Evolutionary conservation across 2,113 vertebrate species (phyloP).

Genomic region (Sinocyclocheilus anshuiensis): DNA sequence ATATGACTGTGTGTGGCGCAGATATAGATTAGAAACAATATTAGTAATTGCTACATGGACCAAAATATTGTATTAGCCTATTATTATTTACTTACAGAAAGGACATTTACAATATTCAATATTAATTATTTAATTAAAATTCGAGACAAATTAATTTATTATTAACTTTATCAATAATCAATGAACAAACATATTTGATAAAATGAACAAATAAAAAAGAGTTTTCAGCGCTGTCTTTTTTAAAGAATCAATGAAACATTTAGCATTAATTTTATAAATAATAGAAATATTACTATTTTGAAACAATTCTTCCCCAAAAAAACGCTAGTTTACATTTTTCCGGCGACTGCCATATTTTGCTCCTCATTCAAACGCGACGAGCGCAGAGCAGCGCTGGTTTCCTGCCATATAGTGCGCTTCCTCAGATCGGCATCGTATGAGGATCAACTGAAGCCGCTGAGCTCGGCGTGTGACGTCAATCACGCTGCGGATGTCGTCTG

Average conservation of each 20-base stretch:
- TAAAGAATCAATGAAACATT: neutral
- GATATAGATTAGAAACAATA: neutral
- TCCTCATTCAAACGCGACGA: neutral
- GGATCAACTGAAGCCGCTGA: neutral
- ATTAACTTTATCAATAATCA: neutral
- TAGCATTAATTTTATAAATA: neutral
- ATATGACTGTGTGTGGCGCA: neutral
- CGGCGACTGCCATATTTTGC: neutral
- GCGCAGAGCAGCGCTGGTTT: neutral
- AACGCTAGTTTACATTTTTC: neutral
- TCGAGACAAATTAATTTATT: neutral
- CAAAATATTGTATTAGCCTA: neutral
- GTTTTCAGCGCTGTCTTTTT: neutral
- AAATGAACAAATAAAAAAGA: neutral
- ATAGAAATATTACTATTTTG: neutral
- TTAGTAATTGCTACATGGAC: neutral
- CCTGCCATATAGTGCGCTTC: constrained; percentile 12
- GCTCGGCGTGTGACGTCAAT: neutral
- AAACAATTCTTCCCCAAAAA: too few species aligned
- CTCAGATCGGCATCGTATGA: neutral
- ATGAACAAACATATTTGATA: neutral
- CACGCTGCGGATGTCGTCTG: neutral
- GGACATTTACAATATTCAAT: neutral
- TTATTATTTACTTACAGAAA: neutral
- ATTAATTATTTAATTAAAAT: neutral